Evolutionary conservation across 1,140 invertebrate genomes (phyloP).

Genomic region (Harpegnathos saltator): DNA sequence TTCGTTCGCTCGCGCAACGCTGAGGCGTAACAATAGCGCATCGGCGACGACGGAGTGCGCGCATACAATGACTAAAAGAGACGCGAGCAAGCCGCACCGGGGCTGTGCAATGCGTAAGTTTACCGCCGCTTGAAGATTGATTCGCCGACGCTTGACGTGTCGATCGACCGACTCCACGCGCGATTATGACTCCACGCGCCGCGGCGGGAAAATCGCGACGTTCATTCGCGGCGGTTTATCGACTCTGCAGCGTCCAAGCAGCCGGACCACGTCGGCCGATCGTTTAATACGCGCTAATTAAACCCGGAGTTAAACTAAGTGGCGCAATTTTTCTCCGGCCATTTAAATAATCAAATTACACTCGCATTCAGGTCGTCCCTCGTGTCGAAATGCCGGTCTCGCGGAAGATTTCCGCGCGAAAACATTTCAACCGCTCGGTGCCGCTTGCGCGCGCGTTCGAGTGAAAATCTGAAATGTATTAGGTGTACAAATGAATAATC

Average conservation of each 20-base stretch:
- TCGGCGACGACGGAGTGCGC: slow-evolving; percentile 19
- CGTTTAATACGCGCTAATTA: slow-evolving; percentile 16
- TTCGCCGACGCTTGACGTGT: slow-evolving; percentile 17
- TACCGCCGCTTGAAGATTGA: slow-evolving; percentile 47
- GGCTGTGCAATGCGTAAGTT: slow-evolving; percentile 47
- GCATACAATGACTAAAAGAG: slow-evolving; percentile 47
- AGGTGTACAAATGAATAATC: too few species aligned
- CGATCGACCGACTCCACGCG: slow-evolving; percentile 10
- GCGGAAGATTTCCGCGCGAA: background rate
- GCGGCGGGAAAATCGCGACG: slow-evolving; percentile 23
- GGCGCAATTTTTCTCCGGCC: slow-evolving; percentile 15
- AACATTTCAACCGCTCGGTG: background rate
- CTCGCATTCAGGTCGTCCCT: slow-evolving; percentile 10
- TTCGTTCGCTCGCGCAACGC: slow-evolving; percentile 33
- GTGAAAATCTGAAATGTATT: too few species aligned
- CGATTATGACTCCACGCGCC: background rate
- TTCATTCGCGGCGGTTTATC: background rate
- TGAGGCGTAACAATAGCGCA: slow-evolving; percentile 46
- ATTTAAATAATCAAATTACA: slow-evolving; percentile 35
- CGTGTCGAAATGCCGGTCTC: background rate
- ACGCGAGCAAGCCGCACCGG: slow-evolving; percentile 20
- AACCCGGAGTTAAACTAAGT: slow-evolving; percentile 12
- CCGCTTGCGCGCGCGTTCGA: too few species aligned
- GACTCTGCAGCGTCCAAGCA: background rate
- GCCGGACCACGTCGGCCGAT: background rate